phyloP scores from a whole-genome alignment of 2,888 invertebrate genomes.

The Eupithecia insigniata region DNA sequence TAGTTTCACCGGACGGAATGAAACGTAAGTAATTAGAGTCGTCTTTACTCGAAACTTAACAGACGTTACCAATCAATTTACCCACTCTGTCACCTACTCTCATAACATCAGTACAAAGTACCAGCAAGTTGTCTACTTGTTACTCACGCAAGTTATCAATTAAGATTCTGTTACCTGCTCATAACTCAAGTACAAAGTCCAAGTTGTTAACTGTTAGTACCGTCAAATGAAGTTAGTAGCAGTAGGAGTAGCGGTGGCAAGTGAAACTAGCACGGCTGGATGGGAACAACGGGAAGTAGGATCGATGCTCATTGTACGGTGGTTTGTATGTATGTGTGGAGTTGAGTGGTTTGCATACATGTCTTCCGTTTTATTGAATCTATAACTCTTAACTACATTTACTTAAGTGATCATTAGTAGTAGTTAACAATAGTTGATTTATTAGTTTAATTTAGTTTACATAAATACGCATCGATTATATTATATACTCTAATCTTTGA shows the following conservation, averaged over 20 bases:
- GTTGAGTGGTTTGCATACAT: too few species aligned
- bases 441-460: too few species aligned
- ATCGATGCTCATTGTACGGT: neutral
- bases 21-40: neutral
- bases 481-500: too few species aligned
- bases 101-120: neutral
- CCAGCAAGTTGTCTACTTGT: neutral
- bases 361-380: neutral
- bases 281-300: neutral
- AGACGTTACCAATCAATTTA: neutral
- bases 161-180: neutral
- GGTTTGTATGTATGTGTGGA: neutral
- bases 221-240: neutral
- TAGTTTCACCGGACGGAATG: neutral
- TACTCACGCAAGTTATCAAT: neutral
- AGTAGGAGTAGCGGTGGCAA: neutral
- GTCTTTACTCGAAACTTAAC: neutral
- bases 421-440: too few species aligned
- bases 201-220: neutral
- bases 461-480: too few species aligned
- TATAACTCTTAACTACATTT: neutral
- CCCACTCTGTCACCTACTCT: neutral
- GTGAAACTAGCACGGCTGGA: neutral
- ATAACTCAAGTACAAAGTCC: neutral
- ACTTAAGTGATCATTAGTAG: neutral